These are phyloP conservation scores for Chironomus tentans DNA, from an alignment of 2,888 invertebrate genomes.

Conservation along the genomic window DNA sequence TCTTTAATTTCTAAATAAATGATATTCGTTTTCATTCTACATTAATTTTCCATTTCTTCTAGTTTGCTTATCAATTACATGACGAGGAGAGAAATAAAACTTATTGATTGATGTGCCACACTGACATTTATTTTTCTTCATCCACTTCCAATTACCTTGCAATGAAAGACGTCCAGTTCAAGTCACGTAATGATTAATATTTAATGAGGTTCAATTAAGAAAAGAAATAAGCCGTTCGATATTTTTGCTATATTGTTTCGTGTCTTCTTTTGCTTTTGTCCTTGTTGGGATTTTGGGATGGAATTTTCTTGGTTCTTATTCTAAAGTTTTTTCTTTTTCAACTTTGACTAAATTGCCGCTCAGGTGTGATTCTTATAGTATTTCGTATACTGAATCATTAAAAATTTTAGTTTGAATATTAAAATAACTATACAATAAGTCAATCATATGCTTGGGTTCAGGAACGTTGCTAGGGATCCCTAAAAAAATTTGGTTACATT, in stretches of 20 bases:
- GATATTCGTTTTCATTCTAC: no score
- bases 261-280: no score
- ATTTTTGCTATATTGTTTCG: background rate
- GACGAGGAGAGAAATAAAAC: background rate
- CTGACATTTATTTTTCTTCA: background rate
- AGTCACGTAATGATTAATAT: slow-evolving; percentile 26
- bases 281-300: background rate
- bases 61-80: background rate
- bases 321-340: background rate
- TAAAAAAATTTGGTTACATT: no score
- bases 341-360: no score
- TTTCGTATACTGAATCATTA: no score
- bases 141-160: background rate
- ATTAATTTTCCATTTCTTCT: no score
- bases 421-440: no score
- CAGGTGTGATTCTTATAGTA: no score
- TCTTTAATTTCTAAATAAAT: no score
- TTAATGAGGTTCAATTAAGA: slow-evolving; percentile 23
- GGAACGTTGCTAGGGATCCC: no score
- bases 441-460: no score
- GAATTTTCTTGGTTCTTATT: background rate
- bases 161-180: background rate
- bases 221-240: background rate
- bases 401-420: no score
- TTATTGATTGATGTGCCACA: slow-evolving; percentile 9